These are phyloP conservation scores for Chascanopsetta lugubris DNA, from an alignment of 2,113 vertebrate species.

Conservation along the genomic window DNA sequence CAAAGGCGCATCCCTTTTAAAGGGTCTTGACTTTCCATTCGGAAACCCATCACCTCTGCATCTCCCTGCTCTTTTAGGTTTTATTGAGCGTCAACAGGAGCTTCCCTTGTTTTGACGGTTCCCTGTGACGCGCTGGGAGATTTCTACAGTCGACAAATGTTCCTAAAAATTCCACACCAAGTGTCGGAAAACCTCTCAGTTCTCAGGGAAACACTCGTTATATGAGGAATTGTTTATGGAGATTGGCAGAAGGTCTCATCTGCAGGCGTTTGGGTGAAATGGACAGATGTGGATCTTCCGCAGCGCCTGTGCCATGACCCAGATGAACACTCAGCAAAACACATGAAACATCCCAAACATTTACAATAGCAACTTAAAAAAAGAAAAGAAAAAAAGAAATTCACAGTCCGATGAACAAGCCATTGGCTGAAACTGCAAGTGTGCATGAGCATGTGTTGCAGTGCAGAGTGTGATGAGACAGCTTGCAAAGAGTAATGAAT, in stretches of 20 bases:
- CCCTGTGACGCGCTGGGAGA: background rate
- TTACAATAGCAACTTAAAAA: no score
- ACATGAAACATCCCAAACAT: no score
- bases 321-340: no score
- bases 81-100: slow-evolving; percentile 47
- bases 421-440: no score
- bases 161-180: background rate
- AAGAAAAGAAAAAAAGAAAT: no score
- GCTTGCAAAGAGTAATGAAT: no score
- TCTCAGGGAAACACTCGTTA: background rate
- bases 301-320: no score
- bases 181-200: background rate
- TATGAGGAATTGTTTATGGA: background rate
- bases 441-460: no score
- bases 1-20: slow-evolving; percentile 58
- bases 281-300: no score
- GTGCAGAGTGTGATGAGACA: no score
- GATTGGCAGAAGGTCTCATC: background rate
- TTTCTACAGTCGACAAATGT: slow-evolving; percentile 2
- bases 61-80: slow-evolving; percentile 39
- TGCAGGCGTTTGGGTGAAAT: background rate
- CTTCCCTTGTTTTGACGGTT: slow-evolving; percentile 11
- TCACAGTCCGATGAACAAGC: no score
- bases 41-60: slow-evolving; percentile 46
- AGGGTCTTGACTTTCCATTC: slow-evolving; percentile 68